Conservation (phyloP, 2,113 vertebrate genomes). For the Picathartes gymnocephalus region DNA sequence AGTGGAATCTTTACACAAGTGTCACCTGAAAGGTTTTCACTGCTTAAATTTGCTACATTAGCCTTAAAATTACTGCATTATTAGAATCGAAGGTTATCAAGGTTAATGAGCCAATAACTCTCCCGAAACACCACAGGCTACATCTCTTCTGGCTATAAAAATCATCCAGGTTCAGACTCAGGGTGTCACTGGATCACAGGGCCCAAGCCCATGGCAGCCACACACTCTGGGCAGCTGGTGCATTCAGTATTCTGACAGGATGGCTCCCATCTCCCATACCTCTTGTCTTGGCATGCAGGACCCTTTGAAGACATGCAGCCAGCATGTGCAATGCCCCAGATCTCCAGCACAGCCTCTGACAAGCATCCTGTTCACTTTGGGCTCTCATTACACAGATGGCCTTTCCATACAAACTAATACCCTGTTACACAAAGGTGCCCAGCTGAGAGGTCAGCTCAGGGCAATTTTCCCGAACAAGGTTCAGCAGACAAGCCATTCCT, state of each 20-base stretch:
- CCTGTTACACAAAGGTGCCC: neutral
- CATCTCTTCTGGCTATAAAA: neutral
- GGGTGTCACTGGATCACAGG: neutral
- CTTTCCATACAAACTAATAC: neutral
- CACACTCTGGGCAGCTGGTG: neutral
- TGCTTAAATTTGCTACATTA: neutral
- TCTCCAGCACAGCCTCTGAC: neutral
- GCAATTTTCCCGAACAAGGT: neutral
- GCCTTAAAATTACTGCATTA: neutral
- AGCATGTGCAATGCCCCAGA: accelerated
- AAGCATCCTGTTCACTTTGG: neutral
- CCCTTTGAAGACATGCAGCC: neutral
- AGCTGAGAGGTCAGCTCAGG: neutral
- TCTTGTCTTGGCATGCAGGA: neutral
- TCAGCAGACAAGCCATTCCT: neutral
- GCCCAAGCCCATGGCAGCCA: neutral
- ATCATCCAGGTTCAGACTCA: neutral
- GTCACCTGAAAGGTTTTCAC: neutral
- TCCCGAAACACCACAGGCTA: neutral
- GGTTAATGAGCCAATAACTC: neutral
- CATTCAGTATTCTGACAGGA: neutral
- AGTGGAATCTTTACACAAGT: neutral
- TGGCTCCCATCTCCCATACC: neutral
- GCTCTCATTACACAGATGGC: neutral
- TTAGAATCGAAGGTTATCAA: neutral